Conservation (phyloP, 2,113 vertebrate species). For the Vanacampus margaritifer region DNA sequence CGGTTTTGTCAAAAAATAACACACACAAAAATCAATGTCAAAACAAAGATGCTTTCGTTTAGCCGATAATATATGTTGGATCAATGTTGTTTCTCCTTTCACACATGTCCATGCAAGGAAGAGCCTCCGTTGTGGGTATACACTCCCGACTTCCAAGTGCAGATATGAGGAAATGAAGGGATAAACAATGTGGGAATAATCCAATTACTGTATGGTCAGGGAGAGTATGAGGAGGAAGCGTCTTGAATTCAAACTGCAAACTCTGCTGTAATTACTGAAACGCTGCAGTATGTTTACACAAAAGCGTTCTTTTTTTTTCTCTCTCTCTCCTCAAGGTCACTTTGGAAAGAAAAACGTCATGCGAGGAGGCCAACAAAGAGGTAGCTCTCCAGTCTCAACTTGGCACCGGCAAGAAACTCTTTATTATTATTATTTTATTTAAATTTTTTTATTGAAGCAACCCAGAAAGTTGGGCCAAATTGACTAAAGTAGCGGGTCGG, state of each 20-base stretch:
- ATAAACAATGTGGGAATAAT: constrained; percentile 65
- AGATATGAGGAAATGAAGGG: constrained; percentile 60
- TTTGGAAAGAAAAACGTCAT: constrained; percentile 16
- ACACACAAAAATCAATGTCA: not conserved
- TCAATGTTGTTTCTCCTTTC: constrained; percentile 32
- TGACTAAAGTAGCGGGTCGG: too few relatives aligned
- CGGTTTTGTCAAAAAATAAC: not conserved
- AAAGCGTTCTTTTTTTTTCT: constrained; percentile 6
- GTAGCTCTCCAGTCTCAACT: constrained; percentile 5
- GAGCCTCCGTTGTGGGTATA: constrained; percentile 28
- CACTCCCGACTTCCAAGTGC: constrained; percentile 19
- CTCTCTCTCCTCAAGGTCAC: constrained; percentile 29
- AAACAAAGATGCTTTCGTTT: constrained; percentile 20
- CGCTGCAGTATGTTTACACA: constrained; percentile 35
- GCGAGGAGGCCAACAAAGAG: constrained; percentile 1
- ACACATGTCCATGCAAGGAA: not conserved
- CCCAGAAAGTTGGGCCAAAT: too few relatives aligned
- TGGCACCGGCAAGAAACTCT: not conserved
- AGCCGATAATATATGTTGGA: constrained; percentile 12
- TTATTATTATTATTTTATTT: not conserved
- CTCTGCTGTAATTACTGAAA: constrained; percentile 32
- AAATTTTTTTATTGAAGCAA: too few relatives aligned
- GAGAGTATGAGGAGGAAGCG: constrained; percentile 35
- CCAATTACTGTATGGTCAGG: constrained; percentile 54
- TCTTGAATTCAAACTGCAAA: constrained; percentile 38